phyloP scores from a whole-genome alignment of 2,113 vertebrate species.

The Hypanus sabinus region DNA sequence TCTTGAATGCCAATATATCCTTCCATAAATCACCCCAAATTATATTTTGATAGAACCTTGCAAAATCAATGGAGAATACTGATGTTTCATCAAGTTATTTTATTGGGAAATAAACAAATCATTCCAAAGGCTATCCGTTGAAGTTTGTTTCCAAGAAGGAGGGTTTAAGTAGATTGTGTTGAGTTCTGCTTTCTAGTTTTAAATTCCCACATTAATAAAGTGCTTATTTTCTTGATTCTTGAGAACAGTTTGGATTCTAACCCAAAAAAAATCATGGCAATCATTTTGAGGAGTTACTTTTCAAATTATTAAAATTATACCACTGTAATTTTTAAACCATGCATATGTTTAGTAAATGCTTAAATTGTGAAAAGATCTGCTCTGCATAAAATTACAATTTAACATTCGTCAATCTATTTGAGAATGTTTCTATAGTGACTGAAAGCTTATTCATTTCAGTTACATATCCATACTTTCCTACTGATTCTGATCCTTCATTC shows the following conservation, averaged over 20 bases:
- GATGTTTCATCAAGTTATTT: background rate
- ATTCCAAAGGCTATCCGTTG: background rate
- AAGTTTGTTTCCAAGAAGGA: background rate
- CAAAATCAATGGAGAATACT: background rate
- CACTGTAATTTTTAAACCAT: background rate
- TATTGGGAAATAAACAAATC: background rate
- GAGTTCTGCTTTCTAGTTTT: background rate
- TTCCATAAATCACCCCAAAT: too few relatives aligned
- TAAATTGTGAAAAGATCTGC: background rate
- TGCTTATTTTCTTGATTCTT: background rate
- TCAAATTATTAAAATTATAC: background rate
- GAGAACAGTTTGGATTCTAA: background rate
- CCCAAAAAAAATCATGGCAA: background rate
- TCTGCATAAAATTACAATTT: background rate
- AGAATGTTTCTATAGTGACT: background rate
- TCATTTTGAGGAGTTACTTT: background rate
- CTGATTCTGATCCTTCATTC: background rate
- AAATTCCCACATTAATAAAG: background rate
- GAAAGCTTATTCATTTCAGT: background rate
- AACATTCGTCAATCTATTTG: background rate
- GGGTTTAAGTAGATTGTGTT: background rate
- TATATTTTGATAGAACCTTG: background rate
- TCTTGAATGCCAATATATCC: too few relatives aligned
- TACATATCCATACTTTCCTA: background rate
- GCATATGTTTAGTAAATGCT: background rate